phyloP scores from a whole-genome alignment of 1,140 invertebrate genomes.

The Lepidurus packardi region DNA sequence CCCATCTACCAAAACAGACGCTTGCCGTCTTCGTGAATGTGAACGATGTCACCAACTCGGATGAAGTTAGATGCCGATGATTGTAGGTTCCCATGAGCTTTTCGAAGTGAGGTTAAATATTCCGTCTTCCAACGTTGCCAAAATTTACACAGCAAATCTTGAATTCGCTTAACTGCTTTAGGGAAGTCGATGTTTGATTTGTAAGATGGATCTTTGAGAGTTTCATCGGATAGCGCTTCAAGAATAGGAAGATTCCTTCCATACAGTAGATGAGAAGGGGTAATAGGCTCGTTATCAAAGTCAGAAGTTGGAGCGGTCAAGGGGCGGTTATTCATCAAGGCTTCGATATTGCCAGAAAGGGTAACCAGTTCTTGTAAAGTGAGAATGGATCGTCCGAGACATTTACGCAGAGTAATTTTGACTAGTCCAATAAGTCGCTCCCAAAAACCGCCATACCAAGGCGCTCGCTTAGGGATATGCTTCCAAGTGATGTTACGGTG shows the following conservation, averaged over 20 bases:
- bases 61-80: background rate
- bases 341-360: constrained; percentile 1
- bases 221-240: too few species aligned
- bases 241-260: background rate
- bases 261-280: background rate
- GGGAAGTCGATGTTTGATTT: too few species aligned
- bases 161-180: too few species aligned
- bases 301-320: background rate
- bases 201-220: too few species aligned
- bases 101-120: background rate
- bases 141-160: too few species aligned
- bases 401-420: constrained; percentile 34
- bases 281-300: background rate
- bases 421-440: constrained; percentile 40
- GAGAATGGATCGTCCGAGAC: constrained; percentile 24
- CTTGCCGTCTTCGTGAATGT: background rate
- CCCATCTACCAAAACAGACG: background rate
- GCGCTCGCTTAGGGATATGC: constrained; percentile 36
- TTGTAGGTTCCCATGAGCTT: background rate
- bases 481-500: constrained; percentile 35
- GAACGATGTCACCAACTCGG: background rate
- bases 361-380: constrained; percentile 5
- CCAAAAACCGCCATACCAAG: constrained; percentile 43
- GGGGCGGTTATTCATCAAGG: background rate
- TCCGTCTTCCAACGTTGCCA: too few species aligned